phyloP scores from a whole-genome alignment of 2,113 vertebrate species.

The Etheostoma spectabile region DNA sequence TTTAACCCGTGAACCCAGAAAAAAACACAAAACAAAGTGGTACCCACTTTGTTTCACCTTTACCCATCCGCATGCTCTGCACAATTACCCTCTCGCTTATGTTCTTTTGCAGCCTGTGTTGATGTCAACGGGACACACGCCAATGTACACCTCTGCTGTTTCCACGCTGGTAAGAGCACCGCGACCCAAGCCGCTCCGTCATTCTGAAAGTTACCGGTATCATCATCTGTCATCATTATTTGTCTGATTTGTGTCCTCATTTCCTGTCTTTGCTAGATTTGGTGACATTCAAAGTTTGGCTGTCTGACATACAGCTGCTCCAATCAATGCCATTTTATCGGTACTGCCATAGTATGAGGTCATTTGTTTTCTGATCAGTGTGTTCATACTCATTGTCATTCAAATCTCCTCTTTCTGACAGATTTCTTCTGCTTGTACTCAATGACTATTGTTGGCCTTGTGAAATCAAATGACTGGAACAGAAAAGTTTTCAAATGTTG shows the following conservation, averaged over 20 bases:
- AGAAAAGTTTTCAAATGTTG: constrained; percentile 22
- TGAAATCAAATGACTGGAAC: constrained; percentile 9
- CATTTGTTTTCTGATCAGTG: constrained; percentile 40
- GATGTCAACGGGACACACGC: constrained; percentile 87
- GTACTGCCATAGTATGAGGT: constrained; percentile 43
- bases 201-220: constrained; percentile 9
- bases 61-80: constrained; percentile 35
- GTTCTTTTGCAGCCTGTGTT: constrained; percentile 87
- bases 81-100: constrained; percentile 78
- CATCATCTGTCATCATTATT: constrained; percentile 60
- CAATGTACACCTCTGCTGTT: constrained; percentile 87
- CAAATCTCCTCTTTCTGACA: constrained; percentile 39
- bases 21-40: neutral
- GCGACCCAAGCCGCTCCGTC: constrained; percentile 35
- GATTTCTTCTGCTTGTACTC: constrained; percentile 25
- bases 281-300: constrained; percentile 26
- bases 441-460: constrained; percentile 12
- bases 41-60: constrained; percentile 36
- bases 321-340: constrained; percentile 34
- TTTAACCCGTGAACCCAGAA: constrained; percentile 11
- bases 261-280: constrained; percentile 23
- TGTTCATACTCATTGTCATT: constrained; percentile 49
- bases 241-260: constrained; percentile 42
- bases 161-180: constrained; percentile 86
- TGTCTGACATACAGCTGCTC: constrained; percentile 31